Evolutionary conservation across 1,140 invertebrate species (phyloP).

Genomic region (Drosophila malerkotliana): DNA sequence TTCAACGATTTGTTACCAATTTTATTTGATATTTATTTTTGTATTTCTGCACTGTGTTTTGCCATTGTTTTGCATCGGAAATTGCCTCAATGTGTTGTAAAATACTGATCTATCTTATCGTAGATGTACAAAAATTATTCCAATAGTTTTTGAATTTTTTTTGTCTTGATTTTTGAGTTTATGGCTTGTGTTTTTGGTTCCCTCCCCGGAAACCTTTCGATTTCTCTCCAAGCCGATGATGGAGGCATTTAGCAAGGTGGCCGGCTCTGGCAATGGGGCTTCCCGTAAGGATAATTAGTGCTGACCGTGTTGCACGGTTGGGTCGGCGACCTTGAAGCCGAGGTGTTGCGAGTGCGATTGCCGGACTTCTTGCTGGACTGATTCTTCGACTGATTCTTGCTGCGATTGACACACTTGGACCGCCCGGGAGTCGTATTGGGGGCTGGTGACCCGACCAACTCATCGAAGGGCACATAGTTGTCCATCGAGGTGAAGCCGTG

Average conservation of each 20-base stretch:
- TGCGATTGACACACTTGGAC: background rate
- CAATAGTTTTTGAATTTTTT: background rate
- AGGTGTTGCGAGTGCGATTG: background rate
- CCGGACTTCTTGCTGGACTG: background rate
- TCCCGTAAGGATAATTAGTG: slow-evolving; percentile 18
- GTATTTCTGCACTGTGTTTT: background rate
- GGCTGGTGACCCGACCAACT: slow-evolving; percentile 16
- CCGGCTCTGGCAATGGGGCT: background rate
- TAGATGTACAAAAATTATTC: background rate
- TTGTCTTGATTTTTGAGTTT: background rate
- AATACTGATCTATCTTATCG: background rate
- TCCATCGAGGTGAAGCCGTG: slow-evolving; percentile 54
- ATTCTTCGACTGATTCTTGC: background rate
- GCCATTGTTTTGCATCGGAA: slow-evolving; percentile 35
- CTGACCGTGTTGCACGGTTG: slow-evolving; percentile 8
- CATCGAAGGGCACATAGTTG: slow-evolving; percentile 48
- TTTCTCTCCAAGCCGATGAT: background rate
- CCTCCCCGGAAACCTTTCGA: background rate
- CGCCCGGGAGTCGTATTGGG: slow-evolving; percentile 2
- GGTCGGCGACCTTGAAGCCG: background rate
- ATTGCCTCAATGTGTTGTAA: slow-evolving; percentile 44
- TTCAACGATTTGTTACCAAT: slow-evolving; percentile 71
- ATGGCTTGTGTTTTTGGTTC: background rate
- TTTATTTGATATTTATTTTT: slow-evolving; percentile 32
- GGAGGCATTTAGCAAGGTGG: slow-evolving; percentile 9